Base-by-base conservation (phyloP, 2,113 vertebrate species). In the Erinaceus europaeus region DNA sequence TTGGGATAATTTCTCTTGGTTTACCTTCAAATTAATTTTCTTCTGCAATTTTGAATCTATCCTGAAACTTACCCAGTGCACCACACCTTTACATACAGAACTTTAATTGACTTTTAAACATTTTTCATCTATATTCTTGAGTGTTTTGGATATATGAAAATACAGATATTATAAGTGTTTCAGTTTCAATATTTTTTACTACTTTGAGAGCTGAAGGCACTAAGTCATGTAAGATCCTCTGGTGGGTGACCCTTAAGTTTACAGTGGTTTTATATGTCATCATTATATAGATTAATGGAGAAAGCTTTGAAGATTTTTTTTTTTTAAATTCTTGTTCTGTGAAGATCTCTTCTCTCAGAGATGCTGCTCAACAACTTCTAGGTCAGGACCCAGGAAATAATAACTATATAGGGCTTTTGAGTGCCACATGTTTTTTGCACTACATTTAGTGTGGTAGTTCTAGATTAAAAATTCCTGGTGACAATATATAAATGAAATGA, bases 21-120 rank as follows among this genome's bases (percentile, higher is more conserved):
- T 10, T 82, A 69, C 38, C 18, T 62, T 82, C 11, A 42, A 75
- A 18, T 76, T 75, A 38, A 84, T 69, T 59, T 90, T 91, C 52
- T 76, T 72, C 27, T 17, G 14, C 4, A 83, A 55, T 71, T 64
- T 46, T 40, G 68, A 76, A 64, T 64, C 67, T 48, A 48, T 55
- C 5, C 27, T 64, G 48, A 75, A 13, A 81, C 25, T 61, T 50
- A 91, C 27, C n/a, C 52, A 75, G 14, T 44, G 15, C 14, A 72
- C 21, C 38, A 65, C 44, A 79, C 48, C 79, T 79, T 85, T 27
- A 65, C 25, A 57, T 59, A 11, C 34, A 67, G 12, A 57, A 65
- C 18, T 57, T 72, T 72, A 9, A 77, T 27, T 29, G 15, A 69
- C 53, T 46, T 75, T 42, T 23, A 20, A 52, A 52, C 20, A 79